Base-by-base conservation (phyloP, 2,797 vertebrate genomes). In the Acipenser ruthenus region DNA sequence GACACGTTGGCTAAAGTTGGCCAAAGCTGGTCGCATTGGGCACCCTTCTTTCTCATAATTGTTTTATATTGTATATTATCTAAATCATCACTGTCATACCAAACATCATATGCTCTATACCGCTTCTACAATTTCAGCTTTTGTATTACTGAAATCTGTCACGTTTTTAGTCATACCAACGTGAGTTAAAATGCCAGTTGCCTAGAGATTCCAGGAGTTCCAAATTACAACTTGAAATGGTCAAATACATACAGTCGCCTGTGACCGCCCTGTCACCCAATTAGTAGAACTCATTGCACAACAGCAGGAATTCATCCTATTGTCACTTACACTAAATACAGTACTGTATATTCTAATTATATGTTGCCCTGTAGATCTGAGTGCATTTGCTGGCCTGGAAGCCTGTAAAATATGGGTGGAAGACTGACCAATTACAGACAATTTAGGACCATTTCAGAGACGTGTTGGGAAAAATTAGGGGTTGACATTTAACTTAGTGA, bases 121-220 rank as follows among this genome's bases (percentile, higher is more conserved):
- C 37, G 37, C 37, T 37, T 37, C 37, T 37, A 37, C 37, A 37
- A 37, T 37, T 4, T 37, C 37, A 37, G 37, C 37, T 37, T 37
- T 37, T 37, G 37, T 37, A 37, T 37, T 37, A 5, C 37, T 37
- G 37, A 37, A 37, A 37, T 37, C 37, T 37, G 5, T 5, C 5
- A 1, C 37, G 37, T 37, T 37, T 37, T 37, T 37, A 37, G 37
- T 37, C 37, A 37, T 37, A 37, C 37, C 37, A 37, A 5, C 37
- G 5, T 37, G 37, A 37, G 37, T 37, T 37, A 37, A 4, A 37
- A 37, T 37, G 37, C 37, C 5, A 37, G 37, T 37, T 37, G 37
- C 37, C 37, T 37, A 76, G 79, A 74, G 82, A 76, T 75, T 82
- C 83, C 84, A 81, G 83, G 71, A 85, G 84, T 82, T 73, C 83